Conservation (phyloP, 1,140 invertebrate species). For the Lepeophtheirus salmonis region DNA sequence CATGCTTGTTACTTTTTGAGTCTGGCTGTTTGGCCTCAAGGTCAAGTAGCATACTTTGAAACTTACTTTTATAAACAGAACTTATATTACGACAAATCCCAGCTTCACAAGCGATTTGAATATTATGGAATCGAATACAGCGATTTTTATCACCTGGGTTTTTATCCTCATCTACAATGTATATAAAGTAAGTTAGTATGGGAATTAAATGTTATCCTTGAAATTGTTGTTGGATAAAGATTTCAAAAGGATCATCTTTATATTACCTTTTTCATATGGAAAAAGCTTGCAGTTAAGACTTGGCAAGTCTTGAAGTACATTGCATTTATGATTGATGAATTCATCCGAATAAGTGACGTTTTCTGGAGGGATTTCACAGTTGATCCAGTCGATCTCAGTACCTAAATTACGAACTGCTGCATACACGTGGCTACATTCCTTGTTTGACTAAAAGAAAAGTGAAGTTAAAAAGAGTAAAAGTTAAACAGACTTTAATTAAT, state of each 20-base stretch:
- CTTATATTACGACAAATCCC: conserved; percentile 6
- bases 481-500: too few species aligned
- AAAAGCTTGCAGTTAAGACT: conserved; percentile 12
- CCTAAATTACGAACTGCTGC: conserved; percentile 9
- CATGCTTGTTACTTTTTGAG: not conserved
- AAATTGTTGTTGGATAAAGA: not conserved
- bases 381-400: conserved; percentile 7
- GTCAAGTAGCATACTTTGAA: not conserved
- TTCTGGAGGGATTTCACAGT: not conserved
- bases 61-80: conserved; percentile 4
- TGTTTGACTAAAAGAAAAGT: conserved; percentile 8
- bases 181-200: not conserved
- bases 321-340: conserved; percentile 9
- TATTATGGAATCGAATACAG: conserved; percentile 8
- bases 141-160: not conserved
- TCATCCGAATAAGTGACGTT: not conserved
- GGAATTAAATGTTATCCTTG: not conserved
- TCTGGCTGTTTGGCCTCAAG: not conserved
- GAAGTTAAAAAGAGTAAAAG: too few species aligned
- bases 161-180: not conserved
- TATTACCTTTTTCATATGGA: conserved; percentile 10
- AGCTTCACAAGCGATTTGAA: conserved; percentile 4
- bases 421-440: conserved; percentile 10
- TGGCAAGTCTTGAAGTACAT: not conserved
- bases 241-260: too few species aligned